Evolutionary conservation across 2,797 vertebrate genomes (phyloP), one percentile per base, ranked within the genome.

Genomic region (Trichosurus vulpecula): DNA sequence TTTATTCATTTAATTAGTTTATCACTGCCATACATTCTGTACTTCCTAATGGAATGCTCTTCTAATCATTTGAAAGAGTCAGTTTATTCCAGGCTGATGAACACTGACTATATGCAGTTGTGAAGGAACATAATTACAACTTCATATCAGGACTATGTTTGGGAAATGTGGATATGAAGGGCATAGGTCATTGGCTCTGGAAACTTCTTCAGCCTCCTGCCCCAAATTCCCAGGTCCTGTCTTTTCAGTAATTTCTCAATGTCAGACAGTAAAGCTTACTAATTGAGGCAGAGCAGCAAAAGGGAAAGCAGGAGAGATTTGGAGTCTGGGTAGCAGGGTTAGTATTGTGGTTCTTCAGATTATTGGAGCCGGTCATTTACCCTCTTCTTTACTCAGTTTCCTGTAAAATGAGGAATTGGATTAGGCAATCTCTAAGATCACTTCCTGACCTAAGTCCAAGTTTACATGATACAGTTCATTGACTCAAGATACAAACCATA

Each of bases 1-100:
- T 96, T 74, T 96, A 92, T 94, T 91, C 95, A 91, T 96, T 95
- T 92, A 95, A 90, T 92, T 57, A 94, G 90, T 92, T 95, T 47
- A 66, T 56, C n/a, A 61, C 25, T 95, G 41, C 2, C 52, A 53
- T 91, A 90, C 25, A 54, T 93, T 96, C 19, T 87, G 30, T 74
- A 16, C 10, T 95, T 95, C 96, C 53, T 57, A 91, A n/a, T 95
- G n/a, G 31, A 51, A 3, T 91, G 52, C 51, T 92, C 8, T 91
- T 94, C n/a, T 90, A 74, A 47, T 95, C 52, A 94, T 92, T 92
- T 61, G 87, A 91, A 96, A 55, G 19, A 93, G 54, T 58, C 31
- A 87, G 31, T n/a, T 66, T 93, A 58, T 61, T 95, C n/a, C 31
- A 66, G 13, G 1, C 91, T 90, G 57, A 87, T 91, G 91, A 91